Evolutionary conservation across 2,888 invertebrate species (phyloP).

Genomic region (Rotaria socialis): DNA sequence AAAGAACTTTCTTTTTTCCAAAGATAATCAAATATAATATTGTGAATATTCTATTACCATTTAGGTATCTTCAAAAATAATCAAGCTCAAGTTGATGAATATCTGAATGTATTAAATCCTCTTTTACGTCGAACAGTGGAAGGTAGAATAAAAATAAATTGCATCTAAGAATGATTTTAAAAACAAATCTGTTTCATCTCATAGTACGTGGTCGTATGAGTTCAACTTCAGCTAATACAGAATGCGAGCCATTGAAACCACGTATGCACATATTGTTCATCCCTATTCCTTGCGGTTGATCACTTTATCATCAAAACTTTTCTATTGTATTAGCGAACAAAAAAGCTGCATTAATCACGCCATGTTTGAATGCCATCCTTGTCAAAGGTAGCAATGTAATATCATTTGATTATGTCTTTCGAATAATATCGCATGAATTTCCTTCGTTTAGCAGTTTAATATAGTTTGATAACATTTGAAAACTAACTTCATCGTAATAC

Average conservation of each 20-base stretch:
- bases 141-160: constrained; percentile 51
- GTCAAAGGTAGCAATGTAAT: background rate
- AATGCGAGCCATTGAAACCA: background rate
- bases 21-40: too few species aligned
- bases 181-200: background rate
- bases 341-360: background rate
- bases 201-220: background rate
- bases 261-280: background rate
- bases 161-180: background rate
- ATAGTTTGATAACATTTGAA: too few species aligned
- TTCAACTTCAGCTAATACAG: background rate
- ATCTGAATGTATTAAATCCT: constrained; percentile 76
- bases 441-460: too few species aligned
- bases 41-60: background rate
- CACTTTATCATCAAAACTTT: background rate
- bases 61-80: constrained; percentile 63
- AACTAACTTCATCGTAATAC: too few species aligned
- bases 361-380: background rate
- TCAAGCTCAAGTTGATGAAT: constrained; percentile 84
- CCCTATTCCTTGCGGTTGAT: too few species aligned
- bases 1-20: too few species aligned
- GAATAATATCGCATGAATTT: too few species aligned
- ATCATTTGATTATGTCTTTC: too few species aligned
- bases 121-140: constrained; percentile 67
- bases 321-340: background rate